Evolutionary conservation across 2,888 invertebrate species (phyloP), one percentile per base, ranked within the genome.

Genomic region (Drosophila meridionalis): DNA sequence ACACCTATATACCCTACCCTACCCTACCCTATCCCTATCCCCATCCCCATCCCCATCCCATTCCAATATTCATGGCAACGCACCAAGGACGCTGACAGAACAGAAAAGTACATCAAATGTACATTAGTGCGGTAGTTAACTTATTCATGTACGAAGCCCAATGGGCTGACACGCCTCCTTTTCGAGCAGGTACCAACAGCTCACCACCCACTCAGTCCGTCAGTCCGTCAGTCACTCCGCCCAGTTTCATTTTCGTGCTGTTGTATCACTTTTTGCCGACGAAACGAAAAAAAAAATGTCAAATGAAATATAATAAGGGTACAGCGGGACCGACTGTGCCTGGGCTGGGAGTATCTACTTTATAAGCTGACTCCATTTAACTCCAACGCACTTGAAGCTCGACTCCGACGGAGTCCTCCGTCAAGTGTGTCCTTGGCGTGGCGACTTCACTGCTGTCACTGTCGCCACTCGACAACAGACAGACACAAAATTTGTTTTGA

Each of bases 41-140:
- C 40, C 40, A 0, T 14, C 40, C n/a, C 36, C 5, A 56, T 40
- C 53, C 34, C 30, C 20, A 32, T 36, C 50, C 56, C 48, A 32
- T 65, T 59, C 60, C 77, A 57, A 76, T 70, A 62, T 62, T 66
- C 82, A 76, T 79, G 80, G 69, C 69, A 81, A 69, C 78, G 68
- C 55, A 64, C 47, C 42, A 26, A 55, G 64, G 60, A 64, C 60
- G 45, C 14, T 45, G 38, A 32, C 60, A 34, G 66, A 68, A 68
- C 75, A 79, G 73, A 84, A 82, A 84, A 77, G 82, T 84, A 83
- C 83, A 83, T 83, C 82, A 83, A 83, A 83, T 83, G 83, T 83
- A 83, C 83, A 83, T 83, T 83, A 83, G 83, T 84, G 74, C 80
- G 83, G 83, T 83, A 82, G 85, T 84, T 84, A 83, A 83, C 85